A percentile compares a stretch with the other conserved stretches of the same genome.
Evolutionary conservation across 2,888 invertebrate species (phyloP).

Genomic region (Pecten maximus): DNA sequence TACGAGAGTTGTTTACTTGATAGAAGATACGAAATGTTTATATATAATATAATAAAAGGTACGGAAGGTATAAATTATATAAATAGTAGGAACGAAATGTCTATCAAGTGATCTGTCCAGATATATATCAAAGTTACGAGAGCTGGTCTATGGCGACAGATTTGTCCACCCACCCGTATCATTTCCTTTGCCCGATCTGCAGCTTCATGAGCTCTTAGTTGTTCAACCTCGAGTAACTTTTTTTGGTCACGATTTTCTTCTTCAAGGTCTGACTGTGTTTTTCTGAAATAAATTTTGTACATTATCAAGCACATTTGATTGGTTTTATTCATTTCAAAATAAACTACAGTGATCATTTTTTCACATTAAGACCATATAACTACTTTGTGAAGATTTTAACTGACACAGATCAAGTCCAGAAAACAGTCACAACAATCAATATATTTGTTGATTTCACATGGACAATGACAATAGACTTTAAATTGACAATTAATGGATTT

Average conservation of each 20-base stretch:
- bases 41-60: no score
- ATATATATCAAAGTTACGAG: not conserved
- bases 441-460: no score
- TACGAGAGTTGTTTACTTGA: no score
- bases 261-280: constrained; percentile 71
- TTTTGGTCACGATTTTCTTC: constrained; percentile 70
- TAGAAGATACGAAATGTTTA: no score
- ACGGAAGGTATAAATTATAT: not conserved
- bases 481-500: not conserved
- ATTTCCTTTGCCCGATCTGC: constrained; percentile 76
- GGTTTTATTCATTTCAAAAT: no score
- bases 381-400: not conserved
- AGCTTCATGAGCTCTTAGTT: constrained; percentile 71
- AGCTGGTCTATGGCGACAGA: not conserved
- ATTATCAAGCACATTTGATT: not conserved
- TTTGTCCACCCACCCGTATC: constrained; percentile 70
- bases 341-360: no score
- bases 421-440: not conserved
- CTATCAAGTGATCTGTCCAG: not conserved
- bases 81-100: no score
- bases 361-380: no score
- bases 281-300: constrained; percentile 60
- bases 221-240: constrained; percentile 70
- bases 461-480: no score
- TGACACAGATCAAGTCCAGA: not conserved